A percentile compares a stretch with the other conserved stretches of the same genome.
These are phyloP conservation scores for Sphaerodactylus townsendi DNA, from an alignment of 2,113 vertebrate species.

Conservation along the genomic window DNA sequence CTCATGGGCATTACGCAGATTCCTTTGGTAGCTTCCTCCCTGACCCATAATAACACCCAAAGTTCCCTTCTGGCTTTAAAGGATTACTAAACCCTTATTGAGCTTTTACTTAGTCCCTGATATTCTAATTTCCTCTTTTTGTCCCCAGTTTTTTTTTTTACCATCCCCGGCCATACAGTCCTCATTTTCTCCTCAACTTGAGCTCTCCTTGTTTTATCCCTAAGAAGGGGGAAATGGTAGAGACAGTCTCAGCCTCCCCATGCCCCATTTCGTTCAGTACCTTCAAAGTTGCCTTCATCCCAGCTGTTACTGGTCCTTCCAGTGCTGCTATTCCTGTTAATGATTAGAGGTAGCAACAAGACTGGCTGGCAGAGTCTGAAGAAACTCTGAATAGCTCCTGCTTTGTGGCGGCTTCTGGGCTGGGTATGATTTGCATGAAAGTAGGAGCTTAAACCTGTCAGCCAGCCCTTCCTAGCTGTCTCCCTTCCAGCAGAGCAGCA, in stretches of 20 bases:
- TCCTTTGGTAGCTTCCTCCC: not conserved
- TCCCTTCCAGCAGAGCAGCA: slow-evolving; percentile 3
- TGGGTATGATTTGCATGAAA: not conserved
- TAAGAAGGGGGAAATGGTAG: not conserved
- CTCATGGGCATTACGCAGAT: too few relatives aligned
- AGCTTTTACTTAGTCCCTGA: too few relatives aligned
- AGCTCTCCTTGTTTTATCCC: not conserved
- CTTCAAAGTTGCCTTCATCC: slow-evolving; percentile 29
- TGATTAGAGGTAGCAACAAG: not conserved
- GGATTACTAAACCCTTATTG: too few relatives aligned
- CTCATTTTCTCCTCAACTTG: not conserved
- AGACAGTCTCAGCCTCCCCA: not conserved
- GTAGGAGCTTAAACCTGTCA: not conserved
- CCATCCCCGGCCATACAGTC: not conserved
- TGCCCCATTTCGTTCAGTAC: not conserved
- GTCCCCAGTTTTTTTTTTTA: not conserved
- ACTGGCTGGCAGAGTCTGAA: not conserved
- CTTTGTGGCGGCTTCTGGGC: not conserved
- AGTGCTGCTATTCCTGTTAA: not conserved
- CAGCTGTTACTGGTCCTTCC: not conserved
- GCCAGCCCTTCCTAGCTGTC: not conserved
- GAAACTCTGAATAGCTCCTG: not conserved
- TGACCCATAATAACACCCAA: not conserved
- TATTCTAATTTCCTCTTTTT: too few relatives aligned
- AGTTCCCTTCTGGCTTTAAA: not conserved